Evolutionary conservation across 30 jellyfish, hydroid and myxozoan species (phyloP).

Genomic region (Pelagia noctiluca): DNA sequence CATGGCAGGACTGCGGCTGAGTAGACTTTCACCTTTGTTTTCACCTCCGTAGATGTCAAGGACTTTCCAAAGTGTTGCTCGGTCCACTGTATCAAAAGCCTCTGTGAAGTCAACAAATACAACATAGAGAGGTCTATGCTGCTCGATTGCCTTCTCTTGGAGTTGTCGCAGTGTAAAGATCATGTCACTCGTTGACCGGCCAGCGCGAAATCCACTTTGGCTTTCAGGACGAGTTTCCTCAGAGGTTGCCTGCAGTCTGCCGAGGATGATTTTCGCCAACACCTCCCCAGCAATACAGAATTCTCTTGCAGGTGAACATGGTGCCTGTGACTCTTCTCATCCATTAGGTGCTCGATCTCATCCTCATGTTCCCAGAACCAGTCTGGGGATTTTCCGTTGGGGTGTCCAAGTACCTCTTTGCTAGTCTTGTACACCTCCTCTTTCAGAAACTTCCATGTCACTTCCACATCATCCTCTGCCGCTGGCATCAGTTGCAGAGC

Average conservation of each 20-base stretch:
- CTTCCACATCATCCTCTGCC: slow-evolving; percentile 7
- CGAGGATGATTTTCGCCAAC: not conserved
- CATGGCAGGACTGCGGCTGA: too few relatives aligned
- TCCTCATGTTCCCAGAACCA: slow-evolving; percentile 6
- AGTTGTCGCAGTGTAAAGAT: not conserved
- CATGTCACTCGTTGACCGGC: not conserved
- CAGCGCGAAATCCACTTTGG: not conserved
- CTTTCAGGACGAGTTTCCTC: not conserved
- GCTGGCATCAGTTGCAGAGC: slow-evolving; percentile 1
- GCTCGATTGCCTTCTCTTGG: slow-evolving; percentile 14
- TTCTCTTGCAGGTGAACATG: too few relatives aligned
- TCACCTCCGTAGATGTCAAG: too few relatives aligned
- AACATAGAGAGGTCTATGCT: not conserved
- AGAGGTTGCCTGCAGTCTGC: not conserved
- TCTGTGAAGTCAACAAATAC: too few relatives aligned
- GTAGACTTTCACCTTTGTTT: too few relatives aligned
- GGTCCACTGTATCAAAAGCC: too few relatives aligned
- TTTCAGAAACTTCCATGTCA: not conserved
- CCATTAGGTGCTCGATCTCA: slow-evolving; percentile 1
- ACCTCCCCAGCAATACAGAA: not conserved
- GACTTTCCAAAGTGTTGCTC: too few relatives aligned
- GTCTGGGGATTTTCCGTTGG: slow-evolving; percentile 14
- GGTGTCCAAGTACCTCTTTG: slow-evolving; percentile 10
- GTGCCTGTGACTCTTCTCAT: slow-evolving; percentile 15
- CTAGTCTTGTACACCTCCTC: not conserved